phyloP scores from a whole-genome alignment of 2,797 vertebrate genomes.

The Neostethus bicornis region DNA sequence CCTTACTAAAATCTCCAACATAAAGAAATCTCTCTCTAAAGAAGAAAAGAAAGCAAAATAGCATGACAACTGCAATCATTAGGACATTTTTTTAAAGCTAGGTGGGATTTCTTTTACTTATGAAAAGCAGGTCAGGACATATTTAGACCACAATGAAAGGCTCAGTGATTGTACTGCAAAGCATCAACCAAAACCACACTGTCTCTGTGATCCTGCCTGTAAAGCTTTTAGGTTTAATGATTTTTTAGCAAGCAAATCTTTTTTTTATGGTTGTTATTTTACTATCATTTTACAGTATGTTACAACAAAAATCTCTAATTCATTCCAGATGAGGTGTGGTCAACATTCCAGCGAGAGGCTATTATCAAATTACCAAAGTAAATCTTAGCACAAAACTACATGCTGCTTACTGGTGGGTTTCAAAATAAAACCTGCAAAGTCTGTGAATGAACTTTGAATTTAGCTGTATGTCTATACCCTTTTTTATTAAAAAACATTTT shows the following conservation, averaged over 20 bases:
- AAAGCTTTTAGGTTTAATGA: not conserved
- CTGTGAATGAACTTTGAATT: too few species aligned
- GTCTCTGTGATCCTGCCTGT: not conserved
- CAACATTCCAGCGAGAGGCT: not conserved
- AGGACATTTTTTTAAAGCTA: not conserved
- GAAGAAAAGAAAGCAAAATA: not conserved
- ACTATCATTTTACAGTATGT: not conserved
- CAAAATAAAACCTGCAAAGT: conserved; percentile 1
- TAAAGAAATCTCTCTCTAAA: too few species aligned
- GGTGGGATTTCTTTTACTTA: not conserved
- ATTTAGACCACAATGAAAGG: not conserved
- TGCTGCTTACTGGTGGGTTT: not conserved
- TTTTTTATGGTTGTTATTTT: not conserved
- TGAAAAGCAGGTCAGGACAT: not conserved
- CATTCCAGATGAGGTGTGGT: not conserved
- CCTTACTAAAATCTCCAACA: too few species aligned
- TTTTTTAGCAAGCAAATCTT: too few species aligned
- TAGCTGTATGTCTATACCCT: too few species aligned
- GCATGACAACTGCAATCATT: not conserved
- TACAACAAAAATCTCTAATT: not conserved
- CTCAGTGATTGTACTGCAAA: not conserved
- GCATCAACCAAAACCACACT: not conserved
- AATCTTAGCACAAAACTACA: not conserved
- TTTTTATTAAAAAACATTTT: too few species aligned
- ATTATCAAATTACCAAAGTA: not conserved